These are phyloP conservation scores for Phalanger gymnotis DNA, from an alignment of 2,797 vertebrate genomes.

Conservation along the genomic window DNA sequence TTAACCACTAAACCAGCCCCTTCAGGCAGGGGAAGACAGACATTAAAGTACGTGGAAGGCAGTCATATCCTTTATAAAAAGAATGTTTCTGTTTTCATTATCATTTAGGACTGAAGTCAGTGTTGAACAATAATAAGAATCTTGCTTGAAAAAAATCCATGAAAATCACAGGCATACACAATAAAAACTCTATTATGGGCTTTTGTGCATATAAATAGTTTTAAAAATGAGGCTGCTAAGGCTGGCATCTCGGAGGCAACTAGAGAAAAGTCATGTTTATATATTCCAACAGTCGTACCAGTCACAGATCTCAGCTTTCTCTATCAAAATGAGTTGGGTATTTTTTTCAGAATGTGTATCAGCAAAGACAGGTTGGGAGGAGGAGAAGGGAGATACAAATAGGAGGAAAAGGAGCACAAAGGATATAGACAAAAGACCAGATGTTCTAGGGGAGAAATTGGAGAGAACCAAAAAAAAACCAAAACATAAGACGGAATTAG, in stretches of 20 bases:
- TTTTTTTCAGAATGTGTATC: conserved; percentile 71
- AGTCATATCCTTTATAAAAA: conserved; percentile 67
- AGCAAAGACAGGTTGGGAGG: conserved; percentile 12
- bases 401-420: conserved; percentile 46
- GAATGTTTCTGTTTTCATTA: conserved; percentile 80
- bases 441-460: conserved; percentile 2
- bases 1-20: conserved; percentile 33
- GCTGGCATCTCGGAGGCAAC: conserved; percentile 73
- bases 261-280: conserved; percentile 78
- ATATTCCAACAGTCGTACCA: conserved; percentile 72
- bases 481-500: conserved; percentile 31
- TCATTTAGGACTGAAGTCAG: conserved; percentile 77
- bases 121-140: conserved; percentile 79
- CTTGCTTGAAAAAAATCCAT: conserved; percentile 66
- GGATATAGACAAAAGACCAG: conserved; percentile 60
- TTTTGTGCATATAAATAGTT: conserved; percentile 84
- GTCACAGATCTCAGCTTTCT: conserved; percentile 61
- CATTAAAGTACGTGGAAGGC: conserved; percentile 56
- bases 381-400: conserved; percentile 50
- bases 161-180: conserved; percentile 77
- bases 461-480: conserved; percentile 75
- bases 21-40: background rate
- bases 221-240: conserved; percentile 82
- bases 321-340: conserved; percentile 56
- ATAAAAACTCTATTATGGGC: conserved; percentile 83